phyloP scores from a whole-genome alignment of 2,113 vertebrate species.

The Dicaeum eximium region DNA sequence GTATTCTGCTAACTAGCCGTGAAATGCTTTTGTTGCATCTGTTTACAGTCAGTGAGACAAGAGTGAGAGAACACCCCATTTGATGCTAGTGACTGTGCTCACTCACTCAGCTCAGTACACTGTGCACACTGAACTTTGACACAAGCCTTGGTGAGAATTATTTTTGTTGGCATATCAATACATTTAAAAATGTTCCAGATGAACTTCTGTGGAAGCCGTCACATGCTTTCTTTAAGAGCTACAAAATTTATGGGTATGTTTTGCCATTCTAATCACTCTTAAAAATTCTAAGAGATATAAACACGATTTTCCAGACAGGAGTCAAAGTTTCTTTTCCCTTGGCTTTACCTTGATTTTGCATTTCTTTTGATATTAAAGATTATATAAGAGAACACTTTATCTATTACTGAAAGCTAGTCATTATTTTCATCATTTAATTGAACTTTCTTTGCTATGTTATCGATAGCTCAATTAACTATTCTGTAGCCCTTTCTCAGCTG shows the following conservation, averaged over 20 bases:
- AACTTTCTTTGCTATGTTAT: background rate
- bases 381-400: background rate
- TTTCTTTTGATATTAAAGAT: background rate
- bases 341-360: background rate
- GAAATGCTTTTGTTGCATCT: background rate
- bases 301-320: background rate
- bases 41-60: background rate
- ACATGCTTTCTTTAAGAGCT: background rate
- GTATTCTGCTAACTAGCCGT: background rate
- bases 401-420: background rate
- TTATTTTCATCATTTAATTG: background rate
- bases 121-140: slow-evolving; percentile 14
- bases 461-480: background rate
- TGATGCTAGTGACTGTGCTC: background rate
- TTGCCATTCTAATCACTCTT: background rate
- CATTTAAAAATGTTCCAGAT: background rate
- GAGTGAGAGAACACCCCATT: background rate
- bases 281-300: background rate
- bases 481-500: background rate
- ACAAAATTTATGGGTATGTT: background rate
- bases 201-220: background rate
- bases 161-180: slow-evolving; percentile 45
- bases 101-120: background rate
- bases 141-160: slow-evolving; percentile 30
- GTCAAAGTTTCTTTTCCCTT: background rate